Percentiles rank a stretch among this genome's conserved stretches.
These are phyloP conservation scores for Lobophora halterata DNA, from an alignment of 2,888 invertebrate species.

Conservation along the genomic window DNA sequence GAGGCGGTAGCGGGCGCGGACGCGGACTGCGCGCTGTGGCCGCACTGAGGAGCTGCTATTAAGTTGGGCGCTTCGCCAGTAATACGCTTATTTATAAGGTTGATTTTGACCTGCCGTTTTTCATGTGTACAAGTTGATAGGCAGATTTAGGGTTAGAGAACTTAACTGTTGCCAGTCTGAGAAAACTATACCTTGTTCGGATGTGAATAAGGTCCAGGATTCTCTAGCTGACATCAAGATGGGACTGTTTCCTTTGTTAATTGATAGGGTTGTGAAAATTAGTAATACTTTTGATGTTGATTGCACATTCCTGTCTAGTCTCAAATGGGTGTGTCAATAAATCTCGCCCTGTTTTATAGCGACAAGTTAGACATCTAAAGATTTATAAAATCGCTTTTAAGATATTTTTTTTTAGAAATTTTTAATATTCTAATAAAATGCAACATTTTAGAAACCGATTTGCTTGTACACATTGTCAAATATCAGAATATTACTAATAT, in stretches of 20 bases:
- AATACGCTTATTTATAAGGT: slow-evolving; percentile 27
- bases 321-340: too few species aligned
- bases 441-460: neutral
- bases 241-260: too few species aligned
- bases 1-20: neutral
- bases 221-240: too few species aligned
- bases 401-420: slow-evolving; percentile 9
- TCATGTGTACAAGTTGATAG: slow-evolving; percentile 14
- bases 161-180: too few species aligned
- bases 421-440: neutral
- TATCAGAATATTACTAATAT: slow-evolving; percentile 4
- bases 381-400: slow-evolving; percentile 10
- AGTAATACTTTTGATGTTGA: too few species aligned
- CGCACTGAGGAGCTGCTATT: slow-evolving; percentile 57
- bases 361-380: too few species aligned
- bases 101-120: slow-evolving; percentile 29
- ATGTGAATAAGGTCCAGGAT: too few species aligned
- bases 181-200: too few species aligned
- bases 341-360: too few species aligned
- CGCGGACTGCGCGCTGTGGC: slow-evolving; percentile 10
- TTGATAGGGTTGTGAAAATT: too few species aligned
- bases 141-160: too few species aligned
- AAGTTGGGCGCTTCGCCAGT: slow-evolving; percentile 73
- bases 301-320: too few species aligned
- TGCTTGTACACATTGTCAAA: slow-evolving; percentile 6